Evolutionary conservation across 2,888 invertebrate genomes (phyloP).

Genomic region (Sesia apiformis): DNA sequence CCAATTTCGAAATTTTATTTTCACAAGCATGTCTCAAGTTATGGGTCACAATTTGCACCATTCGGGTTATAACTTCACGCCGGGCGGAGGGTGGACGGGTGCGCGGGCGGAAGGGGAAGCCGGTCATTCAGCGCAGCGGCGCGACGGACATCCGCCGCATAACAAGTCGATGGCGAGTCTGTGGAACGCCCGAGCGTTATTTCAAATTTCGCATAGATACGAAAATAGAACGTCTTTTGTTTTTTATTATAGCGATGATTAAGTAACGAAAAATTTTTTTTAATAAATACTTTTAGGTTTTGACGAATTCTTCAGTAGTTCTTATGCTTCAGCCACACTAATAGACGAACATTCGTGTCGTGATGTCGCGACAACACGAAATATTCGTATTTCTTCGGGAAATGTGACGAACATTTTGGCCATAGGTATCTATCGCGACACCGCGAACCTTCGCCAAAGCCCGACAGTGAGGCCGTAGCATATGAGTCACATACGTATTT

Average conservation of each 20-base stretch:
- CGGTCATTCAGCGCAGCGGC: slow-evolving; percentile 74
- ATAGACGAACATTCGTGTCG: no score
- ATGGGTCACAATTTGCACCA: slow-evolving; percentile 71
- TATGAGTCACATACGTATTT: no score
- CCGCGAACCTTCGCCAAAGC: no score
- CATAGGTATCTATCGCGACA: no score
- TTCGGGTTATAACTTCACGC: slow-evolving; percentile 58
- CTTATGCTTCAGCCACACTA: no score
- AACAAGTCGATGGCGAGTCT: slow-evolving; percentile 70
- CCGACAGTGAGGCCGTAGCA: no score
- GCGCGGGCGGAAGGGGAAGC: slow-evolving; percentile 39
- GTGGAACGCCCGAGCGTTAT: slow-evolving; percentile 39
- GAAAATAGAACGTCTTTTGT: slow-evolving; percentile 32
- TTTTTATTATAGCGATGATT: slow-evolving; percentile 4
- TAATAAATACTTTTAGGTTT: slow-evolving; percentile 4
- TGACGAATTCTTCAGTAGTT: no score
- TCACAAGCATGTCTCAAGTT: slow-evolving; percentile 55
- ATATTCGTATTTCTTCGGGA: no score
- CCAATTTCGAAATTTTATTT: slow-evolving; percentile 35
- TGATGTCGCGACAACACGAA: no score
- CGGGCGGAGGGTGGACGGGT: slow-evolving; percentile 6
- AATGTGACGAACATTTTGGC: no score
- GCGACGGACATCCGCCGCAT: slow-evolving; percentile 75
- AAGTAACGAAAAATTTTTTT: neutral
- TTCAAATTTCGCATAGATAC: slow-evolving; percentile 55